Conservation (phyloP, 2,797 vertebrate genomes). For the Zenarchopterus dispar region DNA sequence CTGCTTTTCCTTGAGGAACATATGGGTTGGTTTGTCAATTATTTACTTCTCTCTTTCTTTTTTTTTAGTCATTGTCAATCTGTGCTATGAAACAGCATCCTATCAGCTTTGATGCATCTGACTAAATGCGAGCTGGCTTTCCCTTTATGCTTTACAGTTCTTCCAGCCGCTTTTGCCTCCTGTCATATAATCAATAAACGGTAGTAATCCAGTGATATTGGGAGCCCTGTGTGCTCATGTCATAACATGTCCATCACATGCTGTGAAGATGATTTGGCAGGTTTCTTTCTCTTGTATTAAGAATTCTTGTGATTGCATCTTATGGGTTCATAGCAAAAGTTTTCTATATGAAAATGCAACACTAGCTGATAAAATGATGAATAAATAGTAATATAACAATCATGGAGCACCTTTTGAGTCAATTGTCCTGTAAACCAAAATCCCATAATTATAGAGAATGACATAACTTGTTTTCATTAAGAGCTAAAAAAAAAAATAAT, state of each 20-base stretch:
- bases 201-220: background rate
- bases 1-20: background rate
- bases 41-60: too few relatives aligned
- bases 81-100: background rate
- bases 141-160: background rate
- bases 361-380: background rate
- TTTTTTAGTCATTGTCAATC: background rate
- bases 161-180: background rate
- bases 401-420: background rate
- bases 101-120: conserved; percentile 6
- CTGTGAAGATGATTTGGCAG: background rate
- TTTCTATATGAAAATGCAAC: background rate
- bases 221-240: background rate
- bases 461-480: too few relatives aligned
- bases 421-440: too few relatives aligned
- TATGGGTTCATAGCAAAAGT: background rate
- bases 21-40: background rate
- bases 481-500: too few relatives aligned
- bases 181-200: conserved; percentile 17
- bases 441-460: too few relatives aligned
- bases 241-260: conserved; percentile 2
- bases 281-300: background rate
- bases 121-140: background rate
- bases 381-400: background rate
- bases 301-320: background rate